Conservation (phyloP, 2,113 vertebrate species). For the Hippocampus zosterae region DNA sequence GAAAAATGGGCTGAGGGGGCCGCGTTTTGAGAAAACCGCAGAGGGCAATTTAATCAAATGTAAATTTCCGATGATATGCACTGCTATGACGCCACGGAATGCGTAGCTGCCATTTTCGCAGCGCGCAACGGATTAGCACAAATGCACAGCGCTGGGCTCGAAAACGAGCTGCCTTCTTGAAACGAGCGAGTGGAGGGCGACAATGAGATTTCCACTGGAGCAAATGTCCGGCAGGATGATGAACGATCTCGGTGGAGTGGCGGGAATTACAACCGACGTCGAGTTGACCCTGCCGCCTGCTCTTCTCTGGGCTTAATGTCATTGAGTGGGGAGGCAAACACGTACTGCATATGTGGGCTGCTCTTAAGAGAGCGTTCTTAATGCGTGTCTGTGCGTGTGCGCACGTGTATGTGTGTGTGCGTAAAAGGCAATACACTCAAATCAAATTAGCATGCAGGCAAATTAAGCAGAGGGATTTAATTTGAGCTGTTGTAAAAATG, state of each 20-base stretch:
- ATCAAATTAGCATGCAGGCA: conserved; percentile 72
- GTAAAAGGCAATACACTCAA: conserved; percentile 60
- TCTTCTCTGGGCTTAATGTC: conserved; percentile 19
- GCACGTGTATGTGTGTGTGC: conserved; percentile 20
- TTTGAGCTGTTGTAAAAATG: conserved; percentile 76
- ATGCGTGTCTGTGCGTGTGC: conserved; percentile 16
- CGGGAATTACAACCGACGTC: conserved; percentile 52
- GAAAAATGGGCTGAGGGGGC: no score
- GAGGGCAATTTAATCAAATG: no score
- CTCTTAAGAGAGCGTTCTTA: conserved; percentile 35
- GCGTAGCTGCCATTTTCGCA: no score
- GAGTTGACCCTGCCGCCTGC: conserved; percentile 46
- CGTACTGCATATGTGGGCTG: neutral
- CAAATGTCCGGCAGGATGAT: conserved; percentile 64
- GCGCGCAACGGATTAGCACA: no score
- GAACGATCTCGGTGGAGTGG: conserved; percentile 44
- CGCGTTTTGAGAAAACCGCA: no score
- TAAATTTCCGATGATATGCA: no score
- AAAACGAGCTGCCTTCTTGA: conserved; percentile 37
- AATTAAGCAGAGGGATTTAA: conserved; percentile 76
- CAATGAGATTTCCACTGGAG: conserved; percentile 69
- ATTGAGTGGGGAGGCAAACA: neutral
- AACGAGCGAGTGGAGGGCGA: conserved; percentile 64
- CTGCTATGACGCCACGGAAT: no score
- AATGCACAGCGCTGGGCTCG: no score